phyloP scores from a whole-genome alignment of 2,113 vertebrate genomes.

The Malurus melanocephalus region DNA sequence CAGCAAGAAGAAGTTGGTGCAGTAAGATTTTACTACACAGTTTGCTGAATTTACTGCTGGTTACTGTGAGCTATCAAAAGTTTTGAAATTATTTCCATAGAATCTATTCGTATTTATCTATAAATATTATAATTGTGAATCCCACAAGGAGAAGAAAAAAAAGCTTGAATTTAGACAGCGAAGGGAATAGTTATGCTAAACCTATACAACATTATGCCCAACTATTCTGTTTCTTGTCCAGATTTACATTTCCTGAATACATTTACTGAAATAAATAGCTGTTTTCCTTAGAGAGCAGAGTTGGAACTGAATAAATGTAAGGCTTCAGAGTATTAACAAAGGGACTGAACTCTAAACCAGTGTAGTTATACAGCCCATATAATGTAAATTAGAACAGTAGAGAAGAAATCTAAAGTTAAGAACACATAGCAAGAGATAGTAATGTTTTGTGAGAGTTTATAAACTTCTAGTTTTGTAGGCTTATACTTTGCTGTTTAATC shows the following conservation, averaged over 20 bases:
- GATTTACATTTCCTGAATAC: conserved; percentile 55
- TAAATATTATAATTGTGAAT: conserved; percentile 35
- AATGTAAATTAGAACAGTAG: conserved; percentile 12
- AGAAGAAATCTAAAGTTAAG: conserved; percentile 8
- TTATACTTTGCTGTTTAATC: neutral
- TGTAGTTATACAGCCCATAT: neutral
- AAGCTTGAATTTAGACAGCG: neutral
- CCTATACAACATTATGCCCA: neutral
- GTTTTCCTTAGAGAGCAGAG: conserved; percentile 27
- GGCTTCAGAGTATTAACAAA: conserved; percentile 3
- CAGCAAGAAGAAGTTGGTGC: neutral
- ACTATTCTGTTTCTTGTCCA: conserved; percentile 14
- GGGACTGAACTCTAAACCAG: neutral
- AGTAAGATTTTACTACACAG: neutral
- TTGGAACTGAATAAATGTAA: conserved; percentile 41
- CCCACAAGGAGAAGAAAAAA: neutral
- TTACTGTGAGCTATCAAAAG: neutral
- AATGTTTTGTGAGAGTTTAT: neutral
- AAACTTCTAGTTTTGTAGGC: neutral
- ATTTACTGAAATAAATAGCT: conserved; percentile 50
- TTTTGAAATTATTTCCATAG: conserved; percentile 1
- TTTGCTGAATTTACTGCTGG: conserved; percentile 1
- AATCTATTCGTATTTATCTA: conserved; percentile 16
- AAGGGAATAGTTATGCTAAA: neutral
- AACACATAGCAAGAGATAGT: neutral